These are phyloP conservation scores for Phalacrocorax carbo DNA, from an alignment of 2,113 vertebrate species.

Conservation along the genomic window DNA sequence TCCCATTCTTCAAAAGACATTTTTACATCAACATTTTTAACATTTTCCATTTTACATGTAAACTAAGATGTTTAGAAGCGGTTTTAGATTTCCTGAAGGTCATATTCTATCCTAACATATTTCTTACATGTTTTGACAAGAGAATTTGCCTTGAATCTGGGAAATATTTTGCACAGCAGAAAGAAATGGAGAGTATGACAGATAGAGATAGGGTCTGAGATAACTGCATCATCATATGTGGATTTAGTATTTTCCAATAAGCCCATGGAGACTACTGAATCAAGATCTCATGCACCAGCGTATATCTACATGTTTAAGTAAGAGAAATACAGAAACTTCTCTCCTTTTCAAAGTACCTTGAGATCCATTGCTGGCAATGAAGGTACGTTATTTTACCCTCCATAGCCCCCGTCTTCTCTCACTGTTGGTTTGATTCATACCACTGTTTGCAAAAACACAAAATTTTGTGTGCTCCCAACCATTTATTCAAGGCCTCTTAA, in stretches of 20 bases:
- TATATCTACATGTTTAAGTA: background rate
- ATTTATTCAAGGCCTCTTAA: slow-evolving; percentile 12
- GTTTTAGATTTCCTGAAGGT: background rate
- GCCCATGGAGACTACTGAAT: background rate
- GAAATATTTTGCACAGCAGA: background rate
- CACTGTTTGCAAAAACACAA: background rate
- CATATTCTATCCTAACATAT: background rate
- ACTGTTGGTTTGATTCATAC: background rate
- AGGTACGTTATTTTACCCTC: background rate
- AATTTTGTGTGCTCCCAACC: background rate
- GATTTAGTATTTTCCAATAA: background rate
- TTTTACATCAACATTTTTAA: background rate
- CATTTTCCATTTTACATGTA: background rate
- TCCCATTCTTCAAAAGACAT: background rate
- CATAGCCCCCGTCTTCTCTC: background rate
- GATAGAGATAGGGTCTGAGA: background rate
- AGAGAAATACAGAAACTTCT: background rate
- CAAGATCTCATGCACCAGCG: background rate
- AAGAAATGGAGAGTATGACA: background rate
- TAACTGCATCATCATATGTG: background rate
- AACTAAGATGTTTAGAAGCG: background rate
- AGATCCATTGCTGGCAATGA: background rate
- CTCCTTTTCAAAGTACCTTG: background rate
- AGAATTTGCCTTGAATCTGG: background rate
- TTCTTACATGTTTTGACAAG: background rate